A percentile compares a stretch with the other conserved stretches of the same genome.
Conservation (phyloP, 2,888 invertebrate genomes). For the Argyresthia goedartella region DNA sequence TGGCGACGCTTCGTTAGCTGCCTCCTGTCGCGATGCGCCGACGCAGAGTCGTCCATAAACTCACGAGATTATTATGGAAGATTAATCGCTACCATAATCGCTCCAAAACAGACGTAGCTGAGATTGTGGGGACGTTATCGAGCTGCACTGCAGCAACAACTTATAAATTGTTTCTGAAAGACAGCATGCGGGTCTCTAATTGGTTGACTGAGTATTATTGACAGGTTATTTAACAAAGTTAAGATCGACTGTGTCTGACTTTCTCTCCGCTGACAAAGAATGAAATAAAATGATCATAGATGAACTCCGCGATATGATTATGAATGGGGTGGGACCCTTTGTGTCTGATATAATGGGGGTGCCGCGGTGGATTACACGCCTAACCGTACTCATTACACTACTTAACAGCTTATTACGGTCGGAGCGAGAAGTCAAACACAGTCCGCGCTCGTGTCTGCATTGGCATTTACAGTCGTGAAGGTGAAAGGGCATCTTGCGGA, state of each 20-base stretch:
- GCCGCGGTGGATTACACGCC: slow-evolving; percentile 47
- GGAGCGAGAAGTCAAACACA: slow-evolving; percentile 43
- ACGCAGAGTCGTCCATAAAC: neutral
- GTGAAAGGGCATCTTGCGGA: slow-evolving; percentile 20
- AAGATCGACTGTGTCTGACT: slow-evolving; percentile 22
- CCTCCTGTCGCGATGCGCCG: slow-evolving; percentile 28
- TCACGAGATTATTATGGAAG: slow-evolving; percentile 1
- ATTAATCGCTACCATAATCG: neutral
- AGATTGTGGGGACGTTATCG: too few relatives aligned
- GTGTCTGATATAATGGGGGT: slow-evolving; percentile 30
- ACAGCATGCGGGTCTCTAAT: slow-evolving; percentile 52
- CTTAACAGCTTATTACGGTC: slow-evolving; percentile 50
- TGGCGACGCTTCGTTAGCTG: slow-evolving; percentile 57
- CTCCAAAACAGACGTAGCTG: too few relatives aligned
- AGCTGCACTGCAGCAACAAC: neutral
- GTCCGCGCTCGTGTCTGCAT: slow-evolving; percentile 15
- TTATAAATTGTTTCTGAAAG: slow-evolving; percentile 7
- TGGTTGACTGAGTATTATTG: slow-evolving; percentile 47
- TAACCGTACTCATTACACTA: slow-evolving; percentile 43
- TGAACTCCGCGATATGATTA: slow-evolving; percentile 26
- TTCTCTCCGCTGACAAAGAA: slow-evolving; percentile 23
- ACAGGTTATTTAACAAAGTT: slow-evolving; percentile 23
- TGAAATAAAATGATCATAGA: slow-evolving; percentile 18
- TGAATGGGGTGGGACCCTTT: slow-evolving; percentile 37
- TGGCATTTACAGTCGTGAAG: slow-evolving; percentile 30